Conservation (phyloP, 1,140 invertebrate species). For the Rhagoletis zephyria region DNA sequence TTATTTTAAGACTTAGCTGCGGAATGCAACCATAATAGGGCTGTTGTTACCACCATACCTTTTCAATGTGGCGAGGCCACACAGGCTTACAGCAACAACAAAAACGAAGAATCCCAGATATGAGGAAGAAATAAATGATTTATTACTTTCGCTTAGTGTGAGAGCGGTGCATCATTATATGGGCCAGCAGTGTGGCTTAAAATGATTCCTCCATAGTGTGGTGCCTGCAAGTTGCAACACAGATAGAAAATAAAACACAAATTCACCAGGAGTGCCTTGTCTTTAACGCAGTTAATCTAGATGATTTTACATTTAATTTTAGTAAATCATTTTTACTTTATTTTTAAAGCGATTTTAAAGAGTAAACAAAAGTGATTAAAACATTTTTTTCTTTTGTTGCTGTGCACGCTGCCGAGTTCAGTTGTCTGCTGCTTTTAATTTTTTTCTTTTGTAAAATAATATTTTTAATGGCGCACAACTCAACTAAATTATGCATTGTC, state of each 20-base stretch:
- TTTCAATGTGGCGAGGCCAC: neutral
- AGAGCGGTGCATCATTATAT: neutral
- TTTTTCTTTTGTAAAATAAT: slow-evolving; percentile 20
- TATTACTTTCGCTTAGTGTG: slow-evolving; percentile 27
- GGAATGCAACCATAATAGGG: neutral
- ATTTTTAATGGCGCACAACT: neutral
- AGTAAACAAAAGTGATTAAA: too few relatives aligned
- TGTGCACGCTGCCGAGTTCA: too few relatives aligned
- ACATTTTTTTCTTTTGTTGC: too few relatives aligned
- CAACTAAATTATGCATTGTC: neutral
- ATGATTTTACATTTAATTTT: neutral
- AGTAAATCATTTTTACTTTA: neutral
- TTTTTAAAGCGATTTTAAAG: neutral
- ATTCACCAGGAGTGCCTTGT: too few relatives aligned
- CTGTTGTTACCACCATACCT: too few relatives aligned
- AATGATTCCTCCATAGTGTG: neutral
- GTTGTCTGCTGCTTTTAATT: too few relatives aligned
- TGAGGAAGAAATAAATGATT: too few relatives aligned
- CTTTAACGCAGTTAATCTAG: neutral
- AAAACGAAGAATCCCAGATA: neutral
- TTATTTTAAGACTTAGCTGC: neutral
- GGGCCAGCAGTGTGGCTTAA: neutral
- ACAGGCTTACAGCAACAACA: neutral
- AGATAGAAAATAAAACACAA: too few relatives aligned
- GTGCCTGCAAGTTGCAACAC: neutral